A percentile compares a stretch with the other conserved stretches of the same genome.
Conservation (phyloP, 2,113 vertebrate species). For the Aptenodytes forsteri region DNA sequence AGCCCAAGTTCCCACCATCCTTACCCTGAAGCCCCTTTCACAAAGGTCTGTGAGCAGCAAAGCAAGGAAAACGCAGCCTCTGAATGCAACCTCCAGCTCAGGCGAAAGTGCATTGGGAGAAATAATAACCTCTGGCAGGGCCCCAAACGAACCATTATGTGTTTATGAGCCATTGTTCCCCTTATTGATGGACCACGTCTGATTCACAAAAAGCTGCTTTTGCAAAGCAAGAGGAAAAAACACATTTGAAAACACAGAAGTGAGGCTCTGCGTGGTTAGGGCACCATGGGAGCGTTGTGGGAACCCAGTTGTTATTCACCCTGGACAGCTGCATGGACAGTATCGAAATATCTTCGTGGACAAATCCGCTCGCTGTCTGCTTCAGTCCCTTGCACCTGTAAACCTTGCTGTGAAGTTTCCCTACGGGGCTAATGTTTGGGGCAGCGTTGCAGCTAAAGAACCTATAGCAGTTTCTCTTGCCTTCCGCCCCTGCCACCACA, state of each 20-base stretch:
- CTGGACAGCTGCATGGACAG: not conserved
- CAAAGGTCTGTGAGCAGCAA: not conserved
- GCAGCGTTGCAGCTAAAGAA: not conserved
- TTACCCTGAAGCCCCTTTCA: not conserved
- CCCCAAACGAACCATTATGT: not conserved
- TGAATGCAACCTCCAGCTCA: not conserved
- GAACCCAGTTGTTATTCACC: not conserved
- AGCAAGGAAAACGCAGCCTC: not conserved
- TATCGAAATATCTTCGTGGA: not conserved
- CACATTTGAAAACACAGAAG: not conserved
- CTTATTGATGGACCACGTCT: not conserved
- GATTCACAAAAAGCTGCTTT: conserved; percentile 29
- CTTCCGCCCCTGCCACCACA: not conserved
- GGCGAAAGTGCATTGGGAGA: not conserved
- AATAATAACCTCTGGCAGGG: not conserved
- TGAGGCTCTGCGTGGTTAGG: fast-evolving
- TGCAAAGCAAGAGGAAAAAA: not conserved
- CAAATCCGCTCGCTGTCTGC: not conserved
- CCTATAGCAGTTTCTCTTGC: not conserved
- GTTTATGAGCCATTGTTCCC: not conserved
- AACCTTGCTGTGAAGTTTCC: not conserved
- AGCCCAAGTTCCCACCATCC: not conserved
- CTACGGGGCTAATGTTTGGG: not conserved
- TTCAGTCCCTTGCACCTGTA: not conserved
- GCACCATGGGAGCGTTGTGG: not conserved